Conservation (phyloP, 2,888 invertebrate genomes). For the Tenthredo livida region DNA sequence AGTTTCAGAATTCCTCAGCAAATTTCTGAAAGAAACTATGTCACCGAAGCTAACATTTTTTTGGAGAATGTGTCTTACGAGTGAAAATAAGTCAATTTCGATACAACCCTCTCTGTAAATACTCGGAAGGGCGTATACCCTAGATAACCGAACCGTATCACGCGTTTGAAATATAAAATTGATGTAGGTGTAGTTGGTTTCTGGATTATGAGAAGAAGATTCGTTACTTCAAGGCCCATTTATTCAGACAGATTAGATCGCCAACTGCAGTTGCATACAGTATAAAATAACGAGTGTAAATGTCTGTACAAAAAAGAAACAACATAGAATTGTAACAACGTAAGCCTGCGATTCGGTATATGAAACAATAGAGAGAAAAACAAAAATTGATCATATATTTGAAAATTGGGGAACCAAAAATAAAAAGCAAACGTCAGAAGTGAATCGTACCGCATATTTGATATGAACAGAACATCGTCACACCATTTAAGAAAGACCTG, state of each 20-base stretch:
- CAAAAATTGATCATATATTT: neutral
- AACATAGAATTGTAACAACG: constrained; percentile 1
- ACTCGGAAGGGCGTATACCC: neutral
- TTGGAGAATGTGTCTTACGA: neutral
- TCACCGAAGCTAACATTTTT: neutral
- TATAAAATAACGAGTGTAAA: constrained; percentile 24
- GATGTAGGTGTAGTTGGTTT: neutral
- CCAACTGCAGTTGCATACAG: neutral
- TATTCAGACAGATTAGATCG: constrained; percentile 33
- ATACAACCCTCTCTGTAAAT: neutral
- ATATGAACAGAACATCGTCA: neutral
- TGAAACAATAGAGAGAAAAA: neutral
- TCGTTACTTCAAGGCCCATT: constrained; percentile 26
- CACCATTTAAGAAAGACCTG: neutral
- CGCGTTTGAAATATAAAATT: neutral
- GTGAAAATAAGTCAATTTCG: neutral
- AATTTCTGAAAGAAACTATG: neutral
- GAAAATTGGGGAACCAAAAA: neutral
- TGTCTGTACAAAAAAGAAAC: neutral
- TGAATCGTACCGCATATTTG: neutral
- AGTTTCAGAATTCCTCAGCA: too few species aligned
- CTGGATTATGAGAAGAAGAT: neutral
- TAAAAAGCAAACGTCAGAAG: neutral
- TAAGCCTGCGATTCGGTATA: constrained; percentile 6
- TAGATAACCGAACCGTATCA: neutral